phyloP scores from a whole-genome alignment of 2,797 vertebrate genomes.

The Gambusia yucatana region DNA sequence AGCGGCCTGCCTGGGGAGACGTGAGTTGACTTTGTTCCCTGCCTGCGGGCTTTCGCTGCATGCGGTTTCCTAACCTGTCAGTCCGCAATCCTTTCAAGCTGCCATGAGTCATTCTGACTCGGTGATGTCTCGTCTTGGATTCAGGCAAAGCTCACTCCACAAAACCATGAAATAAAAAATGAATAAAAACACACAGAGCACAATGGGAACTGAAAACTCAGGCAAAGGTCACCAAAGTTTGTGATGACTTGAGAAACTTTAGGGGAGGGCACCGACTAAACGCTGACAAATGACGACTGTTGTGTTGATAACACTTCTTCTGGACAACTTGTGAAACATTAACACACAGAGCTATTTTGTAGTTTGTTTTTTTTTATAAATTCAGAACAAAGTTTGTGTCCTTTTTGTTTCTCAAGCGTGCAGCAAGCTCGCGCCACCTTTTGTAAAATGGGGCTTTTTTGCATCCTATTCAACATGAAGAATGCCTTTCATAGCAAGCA shows the following conservation, averaged over 20 bases:
- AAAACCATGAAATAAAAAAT: not conserved
- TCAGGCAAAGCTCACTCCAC: slow-evolving; percentile 40
- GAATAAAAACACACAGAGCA: slow-evolving; percentile 30
- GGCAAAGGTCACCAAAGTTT: slow-evolving; percentile 35
- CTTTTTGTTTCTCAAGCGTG: not conserved
- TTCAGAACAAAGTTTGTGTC: not conserved
- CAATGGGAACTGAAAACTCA: slow-evolving; percentile 44
- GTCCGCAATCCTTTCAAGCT: slow-evolving; percentile 71
- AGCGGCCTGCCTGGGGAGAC: slow-evolving; percentile 57
- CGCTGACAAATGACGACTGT: not conserved
- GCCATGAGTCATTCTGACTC: slow-evolving; percentile 64
- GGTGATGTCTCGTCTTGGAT: slow-evolving; percentile 59
- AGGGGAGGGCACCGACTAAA: not conserved
- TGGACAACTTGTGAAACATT: not conserved
- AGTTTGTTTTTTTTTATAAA: not conserved
- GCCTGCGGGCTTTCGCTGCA: slow-evolving; percentile 59
- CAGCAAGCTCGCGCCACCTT: slow-evolving; percentile 7
- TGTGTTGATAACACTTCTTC: not conserved
- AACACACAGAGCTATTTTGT: not conserved
- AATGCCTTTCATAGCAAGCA: not conserved
- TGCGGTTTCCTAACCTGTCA: slow-evolving; percentile 75
- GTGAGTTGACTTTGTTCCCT: slow-evolving; percentile 61
- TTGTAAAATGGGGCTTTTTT: slow-evolving; percentile 2
- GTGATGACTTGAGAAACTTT: not conserved
- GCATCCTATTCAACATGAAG: not conserved